Evolutionary conservation across 30 jellyfish, hydroid and myxozoan genomes (phyloP).

Genomic region (Mastigias papua): DNA sequence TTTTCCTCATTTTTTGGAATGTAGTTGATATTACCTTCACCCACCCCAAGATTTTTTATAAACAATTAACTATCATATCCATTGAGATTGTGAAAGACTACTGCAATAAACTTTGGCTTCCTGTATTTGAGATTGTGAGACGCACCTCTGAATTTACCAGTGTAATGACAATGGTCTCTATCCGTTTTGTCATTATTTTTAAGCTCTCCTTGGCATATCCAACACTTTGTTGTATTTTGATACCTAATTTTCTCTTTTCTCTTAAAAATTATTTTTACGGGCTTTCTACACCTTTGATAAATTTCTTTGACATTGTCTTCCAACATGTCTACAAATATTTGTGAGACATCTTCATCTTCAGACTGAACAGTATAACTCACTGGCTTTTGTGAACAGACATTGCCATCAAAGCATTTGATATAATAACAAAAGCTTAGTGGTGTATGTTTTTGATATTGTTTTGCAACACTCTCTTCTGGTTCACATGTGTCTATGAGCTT

Average conservation of each 20-base stretch:
- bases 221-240: not conserved
- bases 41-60: slow-evolving; percentile 36
- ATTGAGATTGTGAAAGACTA: slow-evolving; percentile 3
- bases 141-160: not conserved
- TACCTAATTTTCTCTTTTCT: not conserved
- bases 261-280: not conserved
- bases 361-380: not conserved
- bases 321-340: not conserved
- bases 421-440: not conserved
- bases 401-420: not conserved
- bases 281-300: too few species aligned
- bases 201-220: too few species aligned
- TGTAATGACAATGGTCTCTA: not conserved
- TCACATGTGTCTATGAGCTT: not conserved
- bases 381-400: not conserved
- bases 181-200: not conserved
- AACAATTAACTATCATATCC: slow-evolving; percentile 71
- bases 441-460: not conserved
- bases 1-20: slow-evolving; percentile 49
- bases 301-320: too few species aligned
- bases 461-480: not conserved
- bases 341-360: not conserved
- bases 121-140: too few species aligned
- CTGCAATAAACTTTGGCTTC: not conserved
- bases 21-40: slow-evolving; percentile 19